These are phyloP conservation scores for Schrankia costaestrigalis DNA, from an alignment of 2,888 invertebrate species.

Conservation along the genomic window DNA sequence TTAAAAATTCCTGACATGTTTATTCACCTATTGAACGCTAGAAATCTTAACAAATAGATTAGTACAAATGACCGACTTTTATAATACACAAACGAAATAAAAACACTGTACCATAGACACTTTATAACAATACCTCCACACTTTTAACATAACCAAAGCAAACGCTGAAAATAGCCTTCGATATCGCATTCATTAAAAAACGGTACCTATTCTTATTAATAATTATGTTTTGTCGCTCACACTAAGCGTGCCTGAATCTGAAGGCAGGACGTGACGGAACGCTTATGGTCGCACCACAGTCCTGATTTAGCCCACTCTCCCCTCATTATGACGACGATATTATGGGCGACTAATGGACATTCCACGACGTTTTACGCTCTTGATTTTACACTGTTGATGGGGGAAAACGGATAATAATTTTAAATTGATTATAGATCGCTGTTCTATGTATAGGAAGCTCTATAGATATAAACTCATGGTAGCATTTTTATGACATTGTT, in stretches of 20 bases:
- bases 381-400: slow-evolving; percentile 51
- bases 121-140: no score
- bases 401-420: slow-evolving; percentile 55
- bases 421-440: slow-evolving; percentile 41
- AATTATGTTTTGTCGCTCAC: not conserved
- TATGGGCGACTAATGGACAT: slow-evolving; percentile 68
- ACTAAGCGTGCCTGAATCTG: slow-evolving; percentile 21
- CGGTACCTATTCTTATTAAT: not conserved
- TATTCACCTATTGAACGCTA: no score
- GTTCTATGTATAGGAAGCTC: slow-evolving; percentile 26
- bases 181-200: no score
- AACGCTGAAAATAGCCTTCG: no score
- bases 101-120: no score
- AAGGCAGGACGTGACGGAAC: slow-evolving; percentile 54
- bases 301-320: slow-evolving; percentile 56
- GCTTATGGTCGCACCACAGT: slow-evolving; percentile 41
- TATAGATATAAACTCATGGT: no score
- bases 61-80: no score
- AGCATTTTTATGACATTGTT: no score
- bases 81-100: no score
- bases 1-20: no score
- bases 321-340: slow-evolving; percentile 61
- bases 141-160: no score
- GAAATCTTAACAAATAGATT: no score
- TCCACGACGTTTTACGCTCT: slow-evolving; percentile 51